Base-by-base conservation (phyloP, 2,888 invertebrate genomes). In the Branchipolynoe longqiensis region DNA sequence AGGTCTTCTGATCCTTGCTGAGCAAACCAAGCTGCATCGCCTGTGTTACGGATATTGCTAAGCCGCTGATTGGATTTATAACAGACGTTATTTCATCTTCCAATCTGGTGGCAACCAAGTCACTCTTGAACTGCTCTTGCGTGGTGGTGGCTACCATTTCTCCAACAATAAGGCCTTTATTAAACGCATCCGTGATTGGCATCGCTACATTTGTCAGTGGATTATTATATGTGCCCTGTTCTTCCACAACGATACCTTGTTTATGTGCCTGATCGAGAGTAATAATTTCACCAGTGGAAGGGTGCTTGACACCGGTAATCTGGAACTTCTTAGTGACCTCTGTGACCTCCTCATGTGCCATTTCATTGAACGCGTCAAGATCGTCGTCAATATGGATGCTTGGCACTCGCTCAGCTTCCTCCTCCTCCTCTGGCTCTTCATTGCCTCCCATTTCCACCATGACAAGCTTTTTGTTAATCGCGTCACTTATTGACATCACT, bases 11-110 rank as follows among this genome's bases (percentile, higher is more conserved):
- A 93, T 98, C 97, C 1, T 98, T 97, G 91, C 98, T 98, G 93
- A 96, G 96, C 82, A 98, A 95, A 92, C 98, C 98, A 91, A 96
- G 95, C 92, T 98, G 97, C 91, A 98, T 98, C 40, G 98, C 98
- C 95, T 98, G 97, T 88, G 97, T 94, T 88, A 98, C 95, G 25
- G 98, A 97, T 54, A 98, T 95, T 92, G 96, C 96, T 89, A 93
- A 93, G 33, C 94, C 94, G 58, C 94, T 94, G 96, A 96, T 95
- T 88, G 94, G 94, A 90, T 97, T 96, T 82, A 95, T 95, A 91
- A 97, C 96, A 87, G 92, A 90, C n/a, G 92, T 85, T n/a, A 69
- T 48, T n/a, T 82, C 83, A 28, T 58, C 85, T 84, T 98, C 95
- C 89, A 98, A 96, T 89, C 97, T 95, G 94, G 96, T 95, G 89